Conservation (phyloP, 2,888 invertebrate species). For the Gymnoscelis rufifasciata region DNA sequence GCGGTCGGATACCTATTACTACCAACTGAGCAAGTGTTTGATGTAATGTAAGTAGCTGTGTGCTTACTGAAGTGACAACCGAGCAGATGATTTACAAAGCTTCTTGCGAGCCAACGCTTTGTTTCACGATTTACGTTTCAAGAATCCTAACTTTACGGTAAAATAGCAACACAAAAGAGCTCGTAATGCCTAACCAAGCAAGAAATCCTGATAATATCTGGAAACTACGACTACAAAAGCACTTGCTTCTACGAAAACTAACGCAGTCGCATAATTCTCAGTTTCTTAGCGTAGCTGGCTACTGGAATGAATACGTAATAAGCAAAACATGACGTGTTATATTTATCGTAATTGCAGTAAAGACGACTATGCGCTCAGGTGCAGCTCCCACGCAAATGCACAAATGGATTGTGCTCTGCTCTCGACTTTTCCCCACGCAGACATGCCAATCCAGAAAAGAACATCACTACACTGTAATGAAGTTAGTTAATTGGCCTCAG, state of each 20-base stretch:
- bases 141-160: constrained; percentile 1
- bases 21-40: constrained; percentile 6
- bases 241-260: constrained; percentile 26
- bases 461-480: not conserved
- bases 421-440: not conserved
- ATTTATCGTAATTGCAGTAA: constrained; percentile 46
- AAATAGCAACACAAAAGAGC: not conserved
- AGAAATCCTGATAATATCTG: constrained; percentile 21
- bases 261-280: constrained; percentile 30
- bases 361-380: constrained; percentile 42
- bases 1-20: constrained; percentile 29
- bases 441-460: not conserved
- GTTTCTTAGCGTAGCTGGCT: constrained; percentile 12
- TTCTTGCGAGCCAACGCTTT: not conserved
- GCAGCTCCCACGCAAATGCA: constrained; percentile 49
- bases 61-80: constrained; percentile 1
- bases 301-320: constrained; percentile 37
- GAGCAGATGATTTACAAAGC: constrained; percentile 3
- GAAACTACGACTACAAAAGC: constrained; percentile 23
- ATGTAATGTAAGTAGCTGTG: constrained; percentile 1
- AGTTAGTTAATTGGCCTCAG: constrained; percentile 1
- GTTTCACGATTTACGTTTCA: not conserved
- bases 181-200: constrained; percentile 9
- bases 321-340: constrained; percentile 43
- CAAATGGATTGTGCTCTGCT: constrained; percentile 31